phyloP scores from a whole-genome alignment of 2,113 vertebrate species.

The Galemys pyrenaicus region DNA sequence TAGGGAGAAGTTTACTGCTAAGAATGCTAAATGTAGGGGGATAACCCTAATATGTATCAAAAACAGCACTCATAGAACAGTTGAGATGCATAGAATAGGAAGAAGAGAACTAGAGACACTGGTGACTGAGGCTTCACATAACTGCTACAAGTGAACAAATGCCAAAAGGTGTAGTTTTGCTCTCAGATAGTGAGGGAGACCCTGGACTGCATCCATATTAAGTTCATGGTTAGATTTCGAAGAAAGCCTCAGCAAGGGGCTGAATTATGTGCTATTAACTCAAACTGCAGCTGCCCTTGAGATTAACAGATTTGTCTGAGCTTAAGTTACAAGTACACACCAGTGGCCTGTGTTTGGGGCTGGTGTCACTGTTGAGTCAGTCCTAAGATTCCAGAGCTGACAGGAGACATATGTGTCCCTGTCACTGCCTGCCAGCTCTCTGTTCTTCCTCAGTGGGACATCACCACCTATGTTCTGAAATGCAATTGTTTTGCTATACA shows the following conservation, averaged over 20 bases:
- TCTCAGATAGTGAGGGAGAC: background rate
- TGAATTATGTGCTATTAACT: slow-evolving; percentile 1
- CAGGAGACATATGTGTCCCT: background rate
- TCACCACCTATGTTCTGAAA: background rate
- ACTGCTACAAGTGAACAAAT: background rate
- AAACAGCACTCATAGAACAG: background rate
- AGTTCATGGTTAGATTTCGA: background rate
- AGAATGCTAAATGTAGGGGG: background rate
- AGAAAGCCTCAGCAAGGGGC: background rate
- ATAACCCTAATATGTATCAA: background rate
- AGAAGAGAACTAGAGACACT: background rate
- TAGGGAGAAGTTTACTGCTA: background rate
- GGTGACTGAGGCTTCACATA: background rate
- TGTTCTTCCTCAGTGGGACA: background rate
- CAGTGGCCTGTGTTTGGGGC: background rate
- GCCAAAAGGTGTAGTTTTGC: background rate
- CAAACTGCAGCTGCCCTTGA: background rate
- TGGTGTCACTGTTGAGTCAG: background rate
- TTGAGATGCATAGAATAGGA: background rate
- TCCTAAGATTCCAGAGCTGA: background rate
- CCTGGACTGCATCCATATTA: background rate
- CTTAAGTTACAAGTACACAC: background rate
- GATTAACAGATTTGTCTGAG: background rate
- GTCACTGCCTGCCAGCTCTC: background rate
- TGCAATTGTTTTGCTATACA: background rate